Evolutionary conservation across 1,140 invertebrate species (phyloP), one percentile per base, ranked within the genome.

Genomic region (Rhizoglyphus robini): DNA sequence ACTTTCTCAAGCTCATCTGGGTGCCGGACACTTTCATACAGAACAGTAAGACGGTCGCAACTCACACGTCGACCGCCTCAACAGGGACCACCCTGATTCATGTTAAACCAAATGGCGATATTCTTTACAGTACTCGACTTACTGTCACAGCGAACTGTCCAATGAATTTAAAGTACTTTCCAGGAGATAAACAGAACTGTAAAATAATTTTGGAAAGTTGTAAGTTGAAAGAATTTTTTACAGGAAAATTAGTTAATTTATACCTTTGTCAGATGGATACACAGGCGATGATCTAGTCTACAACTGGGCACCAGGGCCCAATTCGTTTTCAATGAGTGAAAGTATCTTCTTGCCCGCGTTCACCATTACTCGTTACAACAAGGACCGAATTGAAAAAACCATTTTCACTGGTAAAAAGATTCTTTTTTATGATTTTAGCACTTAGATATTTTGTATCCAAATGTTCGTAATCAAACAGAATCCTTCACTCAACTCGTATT

Each of bases 401-500:
- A 23, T 58, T 1, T 25, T 62, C 67, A 20, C 65, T 71, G n/a
- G n/a, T n/a, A n/a, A n/a, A n/a, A n/a, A n/a, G n/a, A n/a, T n/a
- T n/a, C n/a, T n/a, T n/a, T n/a, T n/a, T n/a, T n/a, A n/a, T n/a
- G n/a, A n/a, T n/a, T n/a, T n/a, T n/a, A n/a, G n/a, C n/a, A n/a
- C n/a, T n/a, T n/a, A n/a, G n/a, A n/a, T n/a, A n/a, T n/a, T n/a
- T n/a, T n/a, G n/a, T n/a, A n/a, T n/a, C n/a, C n/a, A n/a, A n/a
- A n/a, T n/a, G n/a, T n/a, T n/a, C n/a, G n/a, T n/a, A n/a, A n/a
- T n/a, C n/a, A n/a, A n/a, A n/a, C n/a, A n/a, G 72, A 73, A 23
- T 59, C 62, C 38, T 73, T 72, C 64, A 64, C 72, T 11, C 73
- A 73, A 20, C 49, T 73, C 0, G 57, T 48, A 4, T 65, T 48